Evolutionary conservation across 2,797 vertebrate genomes (phyloP).

Genomic region (Aselliscus stoliczkanus): DNA sequence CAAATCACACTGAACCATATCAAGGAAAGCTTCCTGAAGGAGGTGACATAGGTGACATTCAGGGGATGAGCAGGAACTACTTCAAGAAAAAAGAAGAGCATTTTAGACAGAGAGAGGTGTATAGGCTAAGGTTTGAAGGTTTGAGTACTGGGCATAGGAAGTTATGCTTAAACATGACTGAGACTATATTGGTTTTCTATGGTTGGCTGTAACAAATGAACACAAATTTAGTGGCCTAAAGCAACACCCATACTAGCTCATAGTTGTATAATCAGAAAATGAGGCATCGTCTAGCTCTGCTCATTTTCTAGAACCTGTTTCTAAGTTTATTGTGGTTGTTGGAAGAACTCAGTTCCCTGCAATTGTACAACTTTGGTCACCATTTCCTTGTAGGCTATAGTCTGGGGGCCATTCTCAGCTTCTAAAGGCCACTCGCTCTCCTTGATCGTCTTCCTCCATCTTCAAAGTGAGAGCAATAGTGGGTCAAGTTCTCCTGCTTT

Average conservation of each 20-base stretch:
- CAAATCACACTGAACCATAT: not conserved
- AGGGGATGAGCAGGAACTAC: not conserved
- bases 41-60: not conserved
- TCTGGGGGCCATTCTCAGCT: not conserved
- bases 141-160: not conserved
- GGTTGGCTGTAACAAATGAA: not conserved
- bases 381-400: not conserved
- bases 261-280: not conserved
- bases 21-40: not conserved
- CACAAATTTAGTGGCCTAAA: not conserved
- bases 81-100: not conserved
- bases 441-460: not conserved
- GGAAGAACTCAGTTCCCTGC: not conserved
- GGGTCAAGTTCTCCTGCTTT: not conserved
- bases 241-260: not conserved
- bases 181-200: not conserved
- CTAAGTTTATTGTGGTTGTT: not conserved
- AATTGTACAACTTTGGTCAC: not conserved
- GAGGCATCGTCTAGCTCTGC: not conserved
- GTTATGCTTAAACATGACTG: not conserved
- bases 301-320: not conserved
- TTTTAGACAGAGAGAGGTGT: not conserved
- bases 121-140: not conserved
- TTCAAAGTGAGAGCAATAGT: not conserved
- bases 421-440: not conserved